Conservation (phyloP, 2,797 vertebrate species). For the Trichosurus vulpecula region DNA sequence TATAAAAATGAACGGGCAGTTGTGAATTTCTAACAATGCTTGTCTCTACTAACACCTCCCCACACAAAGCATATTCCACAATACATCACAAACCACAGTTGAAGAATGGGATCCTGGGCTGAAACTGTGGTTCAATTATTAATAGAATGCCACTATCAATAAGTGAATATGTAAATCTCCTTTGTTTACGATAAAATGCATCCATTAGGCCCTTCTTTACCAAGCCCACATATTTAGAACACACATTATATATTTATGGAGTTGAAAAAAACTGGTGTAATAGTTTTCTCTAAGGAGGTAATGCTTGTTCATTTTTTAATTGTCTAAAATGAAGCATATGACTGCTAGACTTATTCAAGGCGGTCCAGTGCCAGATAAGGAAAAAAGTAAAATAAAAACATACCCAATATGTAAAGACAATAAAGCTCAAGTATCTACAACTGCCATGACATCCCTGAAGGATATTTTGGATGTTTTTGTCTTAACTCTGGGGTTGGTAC, state of each 20-base stretch:
- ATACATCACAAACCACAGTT: constrained; percentile 8
- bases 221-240: constrained; percentile 48
- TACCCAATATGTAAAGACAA: constrained; percentile 58
- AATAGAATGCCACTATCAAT: constrained; percentile 58
- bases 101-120: constrained; percentile 24
- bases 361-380: constrained; percentile 31
- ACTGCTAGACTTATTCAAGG: constrained; percentile 52
- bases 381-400: constrained; percentile 36
- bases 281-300: constrained; percentile 53
- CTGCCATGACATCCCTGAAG: constrained; percentile 59
- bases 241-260: constrained; percentile 51
- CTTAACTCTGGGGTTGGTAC: constrained; percentile 37
- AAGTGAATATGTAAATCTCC: constrained; percentile 53
- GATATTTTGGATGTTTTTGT: constrained; percentile 22
- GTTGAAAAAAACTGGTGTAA: constrained; percentile 47
- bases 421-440: constrained; percentile 42
- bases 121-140: constrained; percentile 64
- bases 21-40: constrained; percentile 19
- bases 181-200: constrained; percentile 51
- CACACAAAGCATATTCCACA: neutral
- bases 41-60: constrained; percentile 8
- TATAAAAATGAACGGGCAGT: neutral
- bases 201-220: constrained; percentile 54
- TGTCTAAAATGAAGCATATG: constrained; percentile 43
- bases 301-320: constrained; percentile 33